Conservation (phyloP, 2,797 vertebrate genomes). For the Orestias chungarensis region DNA sequence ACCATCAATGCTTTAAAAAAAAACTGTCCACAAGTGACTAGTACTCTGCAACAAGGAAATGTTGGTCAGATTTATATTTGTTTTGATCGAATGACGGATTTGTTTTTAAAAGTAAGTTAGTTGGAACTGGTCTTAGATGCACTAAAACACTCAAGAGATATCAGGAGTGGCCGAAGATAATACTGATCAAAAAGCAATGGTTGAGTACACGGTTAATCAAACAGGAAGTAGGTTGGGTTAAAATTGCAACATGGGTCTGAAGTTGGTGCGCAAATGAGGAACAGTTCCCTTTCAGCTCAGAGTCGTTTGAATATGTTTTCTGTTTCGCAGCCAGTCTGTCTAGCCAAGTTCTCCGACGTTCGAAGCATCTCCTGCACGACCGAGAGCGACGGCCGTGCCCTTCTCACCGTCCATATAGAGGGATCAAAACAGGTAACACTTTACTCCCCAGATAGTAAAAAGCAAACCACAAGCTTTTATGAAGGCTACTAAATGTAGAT, state of each 20-base stretch:
- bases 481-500: too few relatives aligned
- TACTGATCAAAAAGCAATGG: background rate
- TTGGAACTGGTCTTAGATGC: too few relatives aligned
- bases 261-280: background rate
- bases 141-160: background rate
- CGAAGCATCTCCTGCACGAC: constrained; percentile 83
- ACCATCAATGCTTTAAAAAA: too few relatives aligned
- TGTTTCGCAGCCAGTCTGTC: constrained; percentile 80
- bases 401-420: constrained; percentile 85
- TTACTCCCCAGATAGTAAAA: background rate
- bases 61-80: background rate
- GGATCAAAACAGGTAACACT: constrained; percentile 84
- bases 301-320: background rate
- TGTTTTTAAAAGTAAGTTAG: too few relatives aligned
- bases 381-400: constrained; percentile 77
- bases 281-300: too few relatives aligned
- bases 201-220: background rate
- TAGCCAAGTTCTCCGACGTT: constrained; percentile 89
- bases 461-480: too few relatives aligned
- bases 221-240: background rate
- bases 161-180: background rate
- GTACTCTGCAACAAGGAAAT: background rate
- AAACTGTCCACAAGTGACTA: too few relatives aligned
- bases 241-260: background rate
- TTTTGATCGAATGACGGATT: background rate